These are phyloP conservation scores for Empidonax alnorum DNA, from an alignment of 2,113 vertebrate species.

Conservation along the genomic window DNA sequence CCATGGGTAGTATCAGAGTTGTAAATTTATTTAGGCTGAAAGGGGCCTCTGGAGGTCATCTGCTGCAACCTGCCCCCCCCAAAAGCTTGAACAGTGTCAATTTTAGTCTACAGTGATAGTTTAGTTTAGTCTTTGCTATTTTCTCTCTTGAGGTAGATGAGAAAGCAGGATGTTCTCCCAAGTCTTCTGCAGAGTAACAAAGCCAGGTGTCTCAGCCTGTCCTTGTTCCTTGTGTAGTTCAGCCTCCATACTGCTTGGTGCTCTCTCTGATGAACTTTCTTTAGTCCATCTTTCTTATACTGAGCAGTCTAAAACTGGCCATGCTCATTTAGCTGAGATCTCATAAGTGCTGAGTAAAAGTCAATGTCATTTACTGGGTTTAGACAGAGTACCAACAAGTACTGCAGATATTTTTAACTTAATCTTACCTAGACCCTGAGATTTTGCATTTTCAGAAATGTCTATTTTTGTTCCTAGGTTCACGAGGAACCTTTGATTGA, in stretches of 20 bases:
- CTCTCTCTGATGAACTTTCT: background rate
- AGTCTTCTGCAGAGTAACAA: background rate
- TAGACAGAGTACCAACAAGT: background rate
- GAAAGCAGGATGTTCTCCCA: background rate
- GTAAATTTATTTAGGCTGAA: background rate
- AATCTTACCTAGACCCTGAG: background rate
- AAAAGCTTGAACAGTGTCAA: background rate
- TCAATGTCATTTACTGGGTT: background rate
- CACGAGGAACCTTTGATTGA: background rate
- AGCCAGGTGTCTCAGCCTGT: accelerated
- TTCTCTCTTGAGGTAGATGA: background rate
- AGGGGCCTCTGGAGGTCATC: background rate
- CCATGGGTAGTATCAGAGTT: background rate
- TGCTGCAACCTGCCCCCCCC: background rate
- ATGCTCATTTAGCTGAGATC: background rate
- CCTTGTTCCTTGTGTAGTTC: background rate
- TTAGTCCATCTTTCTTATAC: background rate
- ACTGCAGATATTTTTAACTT: background rate
- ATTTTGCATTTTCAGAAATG: background rate
- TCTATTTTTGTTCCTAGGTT: background rate
- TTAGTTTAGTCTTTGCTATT: background rate
- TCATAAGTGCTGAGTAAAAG: background rate
- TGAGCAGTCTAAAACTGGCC: background rate
- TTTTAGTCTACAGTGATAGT: background rate
- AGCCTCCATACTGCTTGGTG: accelerated